Base-by-base conservation (phyloP, 2,888 invertebrate species). In the Disparrhopalites patrizii region DNA sequence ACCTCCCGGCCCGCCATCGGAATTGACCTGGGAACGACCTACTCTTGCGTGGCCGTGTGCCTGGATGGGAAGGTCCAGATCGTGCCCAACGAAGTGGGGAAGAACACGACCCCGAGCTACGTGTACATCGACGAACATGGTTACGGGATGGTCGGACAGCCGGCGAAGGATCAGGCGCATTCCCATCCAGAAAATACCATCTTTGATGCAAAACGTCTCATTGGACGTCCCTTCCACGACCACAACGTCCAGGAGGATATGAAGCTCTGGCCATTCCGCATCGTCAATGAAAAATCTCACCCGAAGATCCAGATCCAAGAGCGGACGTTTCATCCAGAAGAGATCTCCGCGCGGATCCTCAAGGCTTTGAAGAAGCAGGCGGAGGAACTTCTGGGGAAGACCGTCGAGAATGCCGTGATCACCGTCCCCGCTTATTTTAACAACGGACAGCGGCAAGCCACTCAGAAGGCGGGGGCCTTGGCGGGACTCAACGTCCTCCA, bases 291-390 rank as follows among this genome's bases (percentile, higher is more conserved):
- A 31, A 77, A 47, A 4, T 3, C 27, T 1, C 20, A 38, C 28
- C 77, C 47, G 77, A 78, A 5, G 81, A 81, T 68, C 83, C 83
- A 20, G 82, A 81, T 82, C 83, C 85, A 85, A 75, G 76, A 74
- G 60, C 85, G 85, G 77, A 81, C 80, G 55, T 85, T 84, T 77
- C 82, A 79, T 78, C 83, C 85, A 1, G 85, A 85, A 77, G 84
- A 84, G 79, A 81, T 85, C 65, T 83, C 83, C 61, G 83, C 84
- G 47, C 85, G 84, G 84, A 83, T 85, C 52, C 83, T 95, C 69
- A 87, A 86, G 28, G 93, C 93, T 79, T 93, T 94, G 93, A 93
- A 91, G 84, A 90, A 90, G 81, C 89, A 88, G 61, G 91, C 91
- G 38, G 91, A 91, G 81, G 89, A 90, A 0, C 91, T 88, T 79